A percentile compares a stretch with the other conserved stretches of the same genome.
phyloP scores from a whole-genome alignment of 53 echinoderm and acorn worm genomes.

The Apostichopus leukothele region DNA sequence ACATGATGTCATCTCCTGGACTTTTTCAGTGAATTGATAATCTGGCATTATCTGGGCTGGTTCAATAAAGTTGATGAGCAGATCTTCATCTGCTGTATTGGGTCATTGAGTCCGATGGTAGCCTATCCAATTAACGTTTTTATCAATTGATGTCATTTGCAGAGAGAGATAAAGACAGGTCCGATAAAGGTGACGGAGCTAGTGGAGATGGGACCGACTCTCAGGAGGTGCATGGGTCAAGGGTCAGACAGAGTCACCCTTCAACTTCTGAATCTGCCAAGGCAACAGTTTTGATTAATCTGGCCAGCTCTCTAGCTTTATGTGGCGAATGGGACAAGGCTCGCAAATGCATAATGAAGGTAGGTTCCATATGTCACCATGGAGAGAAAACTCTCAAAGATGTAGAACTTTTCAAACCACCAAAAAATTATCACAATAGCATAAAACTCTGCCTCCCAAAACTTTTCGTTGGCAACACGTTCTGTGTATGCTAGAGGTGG shows the following conservation, averaged over 20 bases:
- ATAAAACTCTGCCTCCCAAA: too few species aligned
- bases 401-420: too few species aligned
- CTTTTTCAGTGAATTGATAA: too few species aligned
- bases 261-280: conserved; percentile 80
- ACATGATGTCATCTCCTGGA: too few species aligned
- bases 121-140: background rate
- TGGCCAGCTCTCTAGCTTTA: conserved; percentile 76
- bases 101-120: too few species aligned
- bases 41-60: too few species aligned
- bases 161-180: conserved; percentile 46
- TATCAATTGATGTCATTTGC: background rate
- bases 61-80: too few species aligned
- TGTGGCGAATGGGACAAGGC: conserved; percentile 92
- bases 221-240: conserved; percentile 44
- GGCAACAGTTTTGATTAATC: conserved; percentile 85
- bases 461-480: too few species aligned
- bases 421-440: too few species aligned
- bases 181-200: conserved; percentile 49
- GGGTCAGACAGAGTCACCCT: conserved; percentile 72
- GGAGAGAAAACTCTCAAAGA: too few species aligned
- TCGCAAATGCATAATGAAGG: conserved; percentile 83
- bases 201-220: conserved; percentile 45
- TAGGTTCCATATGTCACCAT: background rate
- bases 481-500: too few species aligned
- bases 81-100: too few species aligned